Percentiles rank a stretch among this genome's conserved stretches.
These are phyloP conservation scores for Cygnus buccinator DNA, from an alignment of 2,113 vertebrate species.

Conservation along the genomic window DNA sequence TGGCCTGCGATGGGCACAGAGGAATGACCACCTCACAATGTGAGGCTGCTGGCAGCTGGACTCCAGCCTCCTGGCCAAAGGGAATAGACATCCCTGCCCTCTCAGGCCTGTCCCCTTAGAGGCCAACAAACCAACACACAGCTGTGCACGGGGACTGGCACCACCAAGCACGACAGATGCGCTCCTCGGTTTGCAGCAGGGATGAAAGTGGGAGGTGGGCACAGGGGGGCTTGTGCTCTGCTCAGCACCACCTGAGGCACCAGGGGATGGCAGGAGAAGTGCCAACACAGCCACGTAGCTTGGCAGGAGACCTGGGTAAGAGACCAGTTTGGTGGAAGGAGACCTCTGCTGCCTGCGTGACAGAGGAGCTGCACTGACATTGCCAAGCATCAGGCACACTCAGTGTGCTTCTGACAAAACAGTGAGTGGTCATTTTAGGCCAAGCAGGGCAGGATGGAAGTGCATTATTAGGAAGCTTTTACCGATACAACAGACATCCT, in stretches of 20 bases:
- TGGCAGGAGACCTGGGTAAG: not conserved
- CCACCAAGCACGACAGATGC: too few species aligned
- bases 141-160: too few species aligned
- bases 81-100: too few species aligned
- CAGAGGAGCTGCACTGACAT: not conserved
- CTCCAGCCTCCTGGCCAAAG: too few species aligned
- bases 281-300: accelerated
- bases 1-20: too few species aligned
- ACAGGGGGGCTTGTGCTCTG: accelerated
- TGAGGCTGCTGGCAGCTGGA: too few species aligned
- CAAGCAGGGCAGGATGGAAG: not conserved
- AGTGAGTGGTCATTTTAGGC: not conserved
- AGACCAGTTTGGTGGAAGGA: not conserved
- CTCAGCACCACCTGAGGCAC: not conserved
- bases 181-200: not conserved
- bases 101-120: too few species aligned
- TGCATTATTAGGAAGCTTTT: not conserved
- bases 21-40: too few species aligned
- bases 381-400: not conserved
- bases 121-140: too few species aligned
- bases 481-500: accelerated
- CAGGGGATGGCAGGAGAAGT: not conserved
- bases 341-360: not conserved
- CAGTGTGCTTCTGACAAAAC: not conserved
- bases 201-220: not conserved